Conservation (phyloP, 2,888 invertebrate species). For the Tuberolachnus salignus region DNA sequence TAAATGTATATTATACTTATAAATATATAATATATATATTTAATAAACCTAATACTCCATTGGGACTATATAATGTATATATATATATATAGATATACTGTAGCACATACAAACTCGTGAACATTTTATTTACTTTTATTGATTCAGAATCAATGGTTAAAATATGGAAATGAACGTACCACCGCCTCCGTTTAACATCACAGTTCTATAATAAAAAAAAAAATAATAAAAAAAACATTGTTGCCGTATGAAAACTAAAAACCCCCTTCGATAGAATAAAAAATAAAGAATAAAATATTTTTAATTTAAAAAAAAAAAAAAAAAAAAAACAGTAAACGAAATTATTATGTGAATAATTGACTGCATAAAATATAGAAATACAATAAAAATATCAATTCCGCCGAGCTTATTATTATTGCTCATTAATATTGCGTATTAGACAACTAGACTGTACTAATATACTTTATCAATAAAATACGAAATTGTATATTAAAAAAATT, state of each 20-base stretch:
- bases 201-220: background rate
- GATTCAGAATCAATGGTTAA: constrained; percentile 49
- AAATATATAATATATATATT: background rate
- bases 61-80: background rate
- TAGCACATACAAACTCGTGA: background rate
- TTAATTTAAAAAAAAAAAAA: too few relatives aligned
- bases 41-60: background rate
- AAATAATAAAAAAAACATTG: constrained; percentile 34
- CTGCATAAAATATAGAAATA: background rate
- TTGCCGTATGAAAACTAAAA: constrained; percentile 25
- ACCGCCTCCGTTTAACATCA: background rate
- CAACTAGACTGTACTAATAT: too few relatives aligned
- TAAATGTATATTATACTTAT: background rate
- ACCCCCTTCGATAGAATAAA: constrained; percentile 5
- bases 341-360: constrained; percentile 2
- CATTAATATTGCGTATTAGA: constrained; percentile 7
- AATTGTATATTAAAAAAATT: too few relatives aligned
- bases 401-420: background rate
- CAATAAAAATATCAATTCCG: background rate
- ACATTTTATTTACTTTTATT: constrained; percentile 42
- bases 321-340: constrained; percentile 12
- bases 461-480: background rate
- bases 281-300: constrained; percentile 13
- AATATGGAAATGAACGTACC: constrained; percentile 39
- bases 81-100: background rate